phyloP scores from a whole-genome alignment of 2,888 invertebrate genomes.

The Trissoscelio sp. region DNA sequence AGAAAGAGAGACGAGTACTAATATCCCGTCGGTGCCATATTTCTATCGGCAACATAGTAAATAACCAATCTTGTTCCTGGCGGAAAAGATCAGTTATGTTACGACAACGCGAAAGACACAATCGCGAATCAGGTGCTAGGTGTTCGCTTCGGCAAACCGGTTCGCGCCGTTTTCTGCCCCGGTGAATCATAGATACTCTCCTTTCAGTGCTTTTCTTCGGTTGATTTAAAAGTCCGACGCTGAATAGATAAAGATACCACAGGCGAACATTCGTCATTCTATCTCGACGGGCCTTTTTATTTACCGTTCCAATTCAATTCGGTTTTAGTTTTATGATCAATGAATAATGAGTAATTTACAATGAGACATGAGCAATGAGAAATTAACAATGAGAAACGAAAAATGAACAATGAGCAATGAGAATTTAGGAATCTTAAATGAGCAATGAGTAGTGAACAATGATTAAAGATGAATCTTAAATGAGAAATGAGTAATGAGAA shows the following conservation, averaged over 20 bases:
- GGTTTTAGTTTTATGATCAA: too few relatives aligned
- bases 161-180: conserved; percentile 55
- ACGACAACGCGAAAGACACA: conserved; percentile 69
- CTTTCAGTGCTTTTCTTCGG: conserved; percentile 64
- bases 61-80: conserved; percentile 67
- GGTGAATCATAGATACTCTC: conserved; percentile 65
- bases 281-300: conserved; percentile 53
- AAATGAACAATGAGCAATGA: too few relatives aligned
- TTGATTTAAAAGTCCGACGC: conserved; percentile 51
- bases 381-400: too few relatives aligned
- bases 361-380: too few relatives aligned
- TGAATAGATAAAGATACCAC: conserved; percentile 56
- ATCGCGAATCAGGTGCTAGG: conserved; percentile 68
- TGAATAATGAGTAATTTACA: too few relatives aligned
- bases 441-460: too few relatives aligned
- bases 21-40: conserved; percentile 64
- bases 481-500: too few relatives aligned
- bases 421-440: too few relatives aligned
- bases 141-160: conserved; percentile 59
- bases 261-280: conserved; percentile 56
- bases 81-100: conserved; percentile 79
- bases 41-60: conserved; percentile 67
- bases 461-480: too few relatives aligned
- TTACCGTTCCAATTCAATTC: conserved; percentile 30
- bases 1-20: conserved; percentile 68